Base-by-base conservation (phyloP, 1,140 invertebrate genomes). In the Saccostrea echinata region DNA sequence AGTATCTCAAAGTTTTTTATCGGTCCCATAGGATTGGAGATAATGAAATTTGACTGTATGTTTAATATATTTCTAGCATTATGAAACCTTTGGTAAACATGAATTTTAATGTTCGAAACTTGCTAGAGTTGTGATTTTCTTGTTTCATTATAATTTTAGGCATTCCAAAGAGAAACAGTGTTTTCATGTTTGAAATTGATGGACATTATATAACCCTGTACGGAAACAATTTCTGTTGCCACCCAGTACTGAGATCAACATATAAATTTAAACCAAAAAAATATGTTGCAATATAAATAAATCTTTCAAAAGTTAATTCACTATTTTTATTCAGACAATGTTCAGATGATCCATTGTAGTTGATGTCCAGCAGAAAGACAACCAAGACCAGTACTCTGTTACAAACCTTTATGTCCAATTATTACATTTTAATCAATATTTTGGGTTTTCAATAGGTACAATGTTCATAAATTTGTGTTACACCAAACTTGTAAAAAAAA, bases 91-190 rank as follows among this genome's bases (percentile, higher is more conserved):
- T 6, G 21, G 55, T 61, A 61, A 61, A 21, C 18, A 8, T 43
- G 43, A 61, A 4, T 61, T 18, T 61, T 61, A 61, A 1, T 1
- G 21, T 61, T 61, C 21, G 18, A 61, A 21, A 61, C 21, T 61
- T 18, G 18, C n/a, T 18, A 6, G 55, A 21, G 18, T 16, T 61
- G 55, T 57, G 3, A 18, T n/a, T 55, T n/a, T n/a, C 21, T 57
- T 57, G 43, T 55, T 76, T 51, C 27, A 35, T 88, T 90, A 94
- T 93, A 93, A 83, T 96, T 96, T 88, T 94, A 96, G 97, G 95
- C n/a, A 94, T 97, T 88, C 96, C 97, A 13, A 97, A 97, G 94
- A 94, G 95, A 68, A 95, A 96, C 81, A 96, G 95, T 87, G 94
- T 97, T 30, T 97, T 97, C 92, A 93, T 95, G 61, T 95, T 97